A percentile compares a stretch with the other conserved stretches of the same genome.
These are phyloP conservation scores for Anagrus nilaparvatae DNA, from an alignment of 1,140 invertebrate species.

Conservation along the genomic window DNA sequence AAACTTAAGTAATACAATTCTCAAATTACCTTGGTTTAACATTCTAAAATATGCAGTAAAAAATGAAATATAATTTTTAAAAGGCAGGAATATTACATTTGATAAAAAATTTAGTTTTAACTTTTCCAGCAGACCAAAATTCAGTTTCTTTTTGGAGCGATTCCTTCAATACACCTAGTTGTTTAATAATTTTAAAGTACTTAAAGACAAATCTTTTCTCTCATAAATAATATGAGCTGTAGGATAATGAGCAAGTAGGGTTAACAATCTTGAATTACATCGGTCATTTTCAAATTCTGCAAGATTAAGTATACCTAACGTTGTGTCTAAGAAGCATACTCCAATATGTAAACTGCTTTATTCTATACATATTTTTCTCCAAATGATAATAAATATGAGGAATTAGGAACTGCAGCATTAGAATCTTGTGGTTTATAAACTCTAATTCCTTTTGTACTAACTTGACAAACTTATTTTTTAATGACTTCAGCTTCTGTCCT, in stretches of 20 bases:
- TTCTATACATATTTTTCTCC: slow-evolving; percentile 53
- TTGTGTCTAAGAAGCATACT: slow-evolving; percentile 90
- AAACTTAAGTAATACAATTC: no score
- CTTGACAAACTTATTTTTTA: slow-evolving; percentile 83
- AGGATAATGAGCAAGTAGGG: slow-evolving; percentile 79
- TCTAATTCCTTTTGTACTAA: slow-evolving; percentile 74
- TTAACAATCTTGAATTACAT: slow-evolving; percentile 75
- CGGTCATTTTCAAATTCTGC: slow-evolving; percentile 90
- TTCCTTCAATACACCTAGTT: slow-evolving; percentile 56
- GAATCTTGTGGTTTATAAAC: slow-evolving; percentile 64
- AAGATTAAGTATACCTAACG: slow-evolving; percentile 81
- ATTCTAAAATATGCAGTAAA: no score
- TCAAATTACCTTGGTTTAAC: no score
- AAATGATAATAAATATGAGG: slow-evolving; percentile 63
- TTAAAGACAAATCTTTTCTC: slow-evolving; percentile 47
- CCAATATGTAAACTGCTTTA: slow-evolving; percentile 49
- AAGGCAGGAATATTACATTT: no score
- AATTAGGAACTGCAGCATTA: slow-evolving; percentile 48
- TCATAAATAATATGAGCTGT: slow-evolving; percentile 77
- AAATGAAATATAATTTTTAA: no score
- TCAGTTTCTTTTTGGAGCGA: slow-evolving; percentile 52
- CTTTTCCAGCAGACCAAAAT: slow-evolving; percentile 65
- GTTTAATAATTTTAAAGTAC: slow-evolving; percentile 55
- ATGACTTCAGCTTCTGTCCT: slow-evolving; percentile 87
- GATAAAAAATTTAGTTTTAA: slow-evolving; percentile 24